phyloP scores from a whole-genome alignment of 2,888 invertebrate genomes.

The Periphyllus acericola region DNA sequence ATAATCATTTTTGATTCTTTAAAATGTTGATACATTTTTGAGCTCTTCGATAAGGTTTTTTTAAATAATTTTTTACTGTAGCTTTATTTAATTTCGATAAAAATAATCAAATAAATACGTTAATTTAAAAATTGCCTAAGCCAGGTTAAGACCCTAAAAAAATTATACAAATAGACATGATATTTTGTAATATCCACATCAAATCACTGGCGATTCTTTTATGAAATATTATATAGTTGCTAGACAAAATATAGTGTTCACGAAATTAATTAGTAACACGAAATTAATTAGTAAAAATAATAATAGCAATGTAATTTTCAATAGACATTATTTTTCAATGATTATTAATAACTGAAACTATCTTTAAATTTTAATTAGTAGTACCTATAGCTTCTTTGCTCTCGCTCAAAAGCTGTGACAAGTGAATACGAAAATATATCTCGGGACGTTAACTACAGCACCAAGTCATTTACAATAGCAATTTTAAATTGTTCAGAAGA shows the following conservation, averaged over 20 bases:
- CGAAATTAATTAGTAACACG: no score
- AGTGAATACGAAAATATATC: not conserved
- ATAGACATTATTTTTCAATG: not conserved
- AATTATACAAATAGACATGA: not conserved
- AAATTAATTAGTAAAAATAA: not conserved
- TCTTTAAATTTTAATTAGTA: not conserved
- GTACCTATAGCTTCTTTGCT: not conserved
- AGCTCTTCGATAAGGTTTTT: not conserved
- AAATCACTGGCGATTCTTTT: not conserved
- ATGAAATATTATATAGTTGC: not conserved
- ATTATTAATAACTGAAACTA: conserved; percentile 17
- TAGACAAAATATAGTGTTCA: not conserved
- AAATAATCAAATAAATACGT: not conserved
- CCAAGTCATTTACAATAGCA: no score
- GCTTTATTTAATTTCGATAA: no score
- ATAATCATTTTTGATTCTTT: no score
- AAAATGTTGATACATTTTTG: no score
- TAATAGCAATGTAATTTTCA: conserved; percentile 34
- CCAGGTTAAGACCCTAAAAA: not conserved
- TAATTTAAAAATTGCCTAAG: not conserved
- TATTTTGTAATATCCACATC: not conserved
- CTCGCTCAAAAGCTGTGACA: not conserved
- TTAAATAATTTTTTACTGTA: no score
- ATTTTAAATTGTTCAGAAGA: not conserved
- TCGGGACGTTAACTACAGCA: not conserved